phyloP scores from a whole-genome alignment of 2,797 vertebrate genomes.

The Florisuga fusca region DNA sequence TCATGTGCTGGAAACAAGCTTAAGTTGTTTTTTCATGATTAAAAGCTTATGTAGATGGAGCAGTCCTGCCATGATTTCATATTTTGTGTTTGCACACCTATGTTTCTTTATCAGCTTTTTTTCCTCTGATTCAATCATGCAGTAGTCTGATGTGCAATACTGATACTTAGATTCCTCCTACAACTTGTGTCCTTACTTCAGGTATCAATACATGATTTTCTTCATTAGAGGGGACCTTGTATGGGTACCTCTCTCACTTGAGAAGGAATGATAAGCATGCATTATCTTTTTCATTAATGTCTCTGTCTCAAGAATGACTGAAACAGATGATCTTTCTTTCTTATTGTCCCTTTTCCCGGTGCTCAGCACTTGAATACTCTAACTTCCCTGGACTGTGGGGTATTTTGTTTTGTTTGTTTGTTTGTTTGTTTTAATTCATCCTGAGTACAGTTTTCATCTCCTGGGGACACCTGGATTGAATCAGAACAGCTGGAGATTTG shows the following conservation, averaged over 20 bases:
- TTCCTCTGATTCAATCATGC: neutral
- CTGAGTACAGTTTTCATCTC: neutral
- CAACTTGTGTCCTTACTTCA: neutral
- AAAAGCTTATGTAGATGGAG: neutral
- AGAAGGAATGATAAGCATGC: neutral
- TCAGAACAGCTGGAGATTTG: neutral
- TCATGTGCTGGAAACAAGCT: neutral
- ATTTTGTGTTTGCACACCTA: neutral
- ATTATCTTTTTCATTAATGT: neutral
- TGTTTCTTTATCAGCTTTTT: neutral
- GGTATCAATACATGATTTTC: neutral
- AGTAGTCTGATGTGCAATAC: neutral
- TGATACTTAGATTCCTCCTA: neutral
- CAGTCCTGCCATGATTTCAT: neutral
- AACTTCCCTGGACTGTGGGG: neutral
- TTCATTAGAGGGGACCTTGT: neutral
- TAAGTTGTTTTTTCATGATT: neutral
- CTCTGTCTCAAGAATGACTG: neutral
- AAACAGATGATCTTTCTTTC: neutral
- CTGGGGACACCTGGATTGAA: neutral
- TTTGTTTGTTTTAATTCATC: neutral
- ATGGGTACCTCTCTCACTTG: neutral
- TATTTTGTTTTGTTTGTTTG: neutral
- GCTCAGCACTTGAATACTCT: neutral
- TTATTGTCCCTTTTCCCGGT: neutral